phyloP scores from a whole-genome alignment of 1,140 invertebrate genomes.

The Tetramorium simillimum region DNA sequence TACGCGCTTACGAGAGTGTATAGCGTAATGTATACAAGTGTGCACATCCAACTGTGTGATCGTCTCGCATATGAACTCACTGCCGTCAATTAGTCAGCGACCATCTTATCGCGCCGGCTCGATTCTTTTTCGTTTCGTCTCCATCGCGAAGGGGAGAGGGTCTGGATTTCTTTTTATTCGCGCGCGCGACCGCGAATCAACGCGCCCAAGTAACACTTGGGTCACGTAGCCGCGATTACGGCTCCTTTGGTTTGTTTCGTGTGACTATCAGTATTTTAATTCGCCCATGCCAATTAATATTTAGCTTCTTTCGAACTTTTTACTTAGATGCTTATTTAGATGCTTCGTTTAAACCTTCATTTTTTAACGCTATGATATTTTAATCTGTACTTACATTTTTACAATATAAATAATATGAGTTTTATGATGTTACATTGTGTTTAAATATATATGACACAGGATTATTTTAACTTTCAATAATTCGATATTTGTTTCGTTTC shows the following conservation, averaged over 20 bases:
- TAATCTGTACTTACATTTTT: background rate
- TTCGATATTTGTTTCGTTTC: background rate
- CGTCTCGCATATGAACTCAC: constrained; percentile 24
- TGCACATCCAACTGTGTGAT: constrained; percentile 15
- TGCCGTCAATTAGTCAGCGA: constrained; percentile 61
- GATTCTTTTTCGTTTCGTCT: background rate
- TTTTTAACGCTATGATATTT: background rate
- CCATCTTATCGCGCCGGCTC: constrained; percentile 11
- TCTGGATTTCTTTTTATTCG: constrained; percentile 20
- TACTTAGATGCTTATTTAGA: background rate
- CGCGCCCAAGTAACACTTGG: constrained; percentile 11
- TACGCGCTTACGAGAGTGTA: constrained; percentile 70
- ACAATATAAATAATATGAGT: background rate
- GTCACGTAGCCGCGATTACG: constrained; percentile 41
- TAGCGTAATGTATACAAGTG: constrained; percentile 57
- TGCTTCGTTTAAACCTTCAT: background rate
- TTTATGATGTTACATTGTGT: background rate
- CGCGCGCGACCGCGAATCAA: constrained; percentile 12
- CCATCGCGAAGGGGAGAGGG: background rate
- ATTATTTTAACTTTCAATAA: background rate
- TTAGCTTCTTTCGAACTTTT: background rate
- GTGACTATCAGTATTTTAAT: constrained; percentile 49
- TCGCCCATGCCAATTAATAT: constrained; percentile 27
- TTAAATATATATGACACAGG: background rate
- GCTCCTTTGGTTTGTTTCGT: background rate